Conservation (phyloP, 1,140 invertebrate species). For the Leguminivora glycinivorella region DNA sequence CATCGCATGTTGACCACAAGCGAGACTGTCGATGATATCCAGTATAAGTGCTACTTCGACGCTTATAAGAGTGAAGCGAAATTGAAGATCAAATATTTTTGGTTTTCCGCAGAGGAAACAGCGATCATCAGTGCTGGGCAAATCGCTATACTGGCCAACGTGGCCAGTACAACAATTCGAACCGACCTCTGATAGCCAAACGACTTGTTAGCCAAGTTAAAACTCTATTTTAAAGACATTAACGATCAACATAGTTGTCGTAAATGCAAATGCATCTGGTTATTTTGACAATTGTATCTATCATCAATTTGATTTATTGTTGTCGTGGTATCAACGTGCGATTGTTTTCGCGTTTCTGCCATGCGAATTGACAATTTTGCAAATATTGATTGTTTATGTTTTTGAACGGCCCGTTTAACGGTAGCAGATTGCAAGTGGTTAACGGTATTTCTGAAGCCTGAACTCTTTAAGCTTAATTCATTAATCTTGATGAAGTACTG, state of each 20-base stretch:
- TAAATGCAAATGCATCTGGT: background rate
- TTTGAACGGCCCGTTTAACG: background rate
- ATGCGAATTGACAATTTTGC: conserved; percentile 22
- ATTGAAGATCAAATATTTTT: background rate
- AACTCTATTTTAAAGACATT: background rate
- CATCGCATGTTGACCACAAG: background rate
- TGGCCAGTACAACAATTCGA: conserved; percentile 5
- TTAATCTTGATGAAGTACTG: too few species aligned
- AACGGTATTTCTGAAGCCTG: background rate
- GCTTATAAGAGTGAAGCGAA: background rate
- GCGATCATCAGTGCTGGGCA: background rate
- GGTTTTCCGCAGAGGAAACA: background rate
- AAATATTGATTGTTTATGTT: conserved; percentile 8
- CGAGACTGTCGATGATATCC: background rate
- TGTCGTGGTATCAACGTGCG: conserved; percentile 2
- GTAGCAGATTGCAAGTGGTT: background rate
- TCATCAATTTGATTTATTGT: conserved; percentile 17
- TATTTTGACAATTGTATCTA: conserved; percentile 21
- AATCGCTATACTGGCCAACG: background rate
- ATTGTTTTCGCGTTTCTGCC: conserved; percentile 22
- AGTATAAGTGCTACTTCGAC: background rate
- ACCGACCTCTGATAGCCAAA: conserved; percentile 1
- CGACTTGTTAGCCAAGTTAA: background rate
- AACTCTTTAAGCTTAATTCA: too few species aligned
- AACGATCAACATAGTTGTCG: background rate